phyloP scores from a whole-genome alignment of 2,888 invertebrate species.

The Calameuta pallipes region DNA sequence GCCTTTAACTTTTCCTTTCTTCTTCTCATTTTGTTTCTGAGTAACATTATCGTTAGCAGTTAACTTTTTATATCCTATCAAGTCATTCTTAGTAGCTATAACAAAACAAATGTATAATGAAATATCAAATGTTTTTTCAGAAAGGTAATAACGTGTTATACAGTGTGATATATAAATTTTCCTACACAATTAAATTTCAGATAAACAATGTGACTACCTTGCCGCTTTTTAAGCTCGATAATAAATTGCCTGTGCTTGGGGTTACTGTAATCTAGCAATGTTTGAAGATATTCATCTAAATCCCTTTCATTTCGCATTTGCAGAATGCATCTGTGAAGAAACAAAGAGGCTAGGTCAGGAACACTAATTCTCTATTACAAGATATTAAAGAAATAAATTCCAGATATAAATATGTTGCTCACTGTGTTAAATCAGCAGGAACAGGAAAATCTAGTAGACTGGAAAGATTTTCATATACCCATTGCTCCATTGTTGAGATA shows the following conservation, averaged over 20 bases:
- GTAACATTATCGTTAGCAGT: slow-evolving; percentile 35
- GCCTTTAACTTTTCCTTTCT: slow-evolving; percentile 48
- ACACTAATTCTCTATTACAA: slow-evolving; percentile 6
- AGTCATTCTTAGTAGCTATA: slow-evolving; percentile 34
- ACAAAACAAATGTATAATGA: slow-evolving; percentile 2
- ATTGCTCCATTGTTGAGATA: slow-evolving; percentile 70
- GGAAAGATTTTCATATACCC: slow-evolving; percentile 75
- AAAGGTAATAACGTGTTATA: not conserved
- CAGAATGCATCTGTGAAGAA: slow-evolving; percentile 75
- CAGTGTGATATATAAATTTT: not conserved
- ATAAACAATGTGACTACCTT: slow-evolving; percentile 21
- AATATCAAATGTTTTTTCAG: not conserved
- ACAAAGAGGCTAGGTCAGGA: not conserved
- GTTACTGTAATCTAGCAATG: slow-evolving; percentile 77
- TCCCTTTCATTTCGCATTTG: slow-evolving; percentile 78
- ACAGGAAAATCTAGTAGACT: slow-evolving; percentile 76
- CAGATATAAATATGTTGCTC: slow-evolving; percentile 45
- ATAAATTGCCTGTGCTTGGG: slow-evolving; percentile 77
- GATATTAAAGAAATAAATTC: not conserved
- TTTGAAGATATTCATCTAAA: slow-evolving; percentile 82
- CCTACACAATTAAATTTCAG: not conserved
- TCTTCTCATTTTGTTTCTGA: slow-evolving; percentile 54
- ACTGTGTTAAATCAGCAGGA: slow-evolving; percentile 78
- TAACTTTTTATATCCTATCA: slow-evolving; percentile 51
- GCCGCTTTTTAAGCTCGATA: slow-evolving; percentile 67